phyloP scores from a whole-genome alignment of 1,140 invertebrate species.

The Neomicropteryx cornuta region DNA sequence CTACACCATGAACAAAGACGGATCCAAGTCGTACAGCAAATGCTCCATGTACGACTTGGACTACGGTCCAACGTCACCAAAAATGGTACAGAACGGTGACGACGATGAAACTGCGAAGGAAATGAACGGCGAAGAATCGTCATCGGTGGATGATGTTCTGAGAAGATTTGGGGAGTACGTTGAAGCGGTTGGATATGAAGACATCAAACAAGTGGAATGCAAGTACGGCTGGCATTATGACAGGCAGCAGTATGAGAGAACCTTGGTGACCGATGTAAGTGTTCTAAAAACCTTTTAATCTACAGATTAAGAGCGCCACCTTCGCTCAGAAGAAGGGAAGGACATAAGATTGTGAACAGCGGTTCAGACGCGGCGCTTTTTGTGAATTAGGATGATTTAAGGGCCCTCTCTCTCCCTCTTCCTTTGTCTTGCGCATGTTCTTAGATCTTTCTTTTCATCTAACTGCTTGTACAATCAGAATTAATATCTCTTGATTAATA shows the following conservation, averaged over 20 bases:
- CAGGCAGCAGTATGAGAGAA: constrained; percentile 38
- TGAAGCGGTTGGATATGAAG: constrained; percentile 6
- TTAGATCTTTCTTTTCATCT: too few relatives aligned
- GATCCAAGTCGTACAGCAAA: constrained; percentile 39
- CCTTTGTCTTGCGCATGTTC: too few relatives aligned
- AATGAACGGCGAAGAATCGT: constrained; percentile 19
- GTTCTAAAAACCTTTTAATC: too few relatives aligned
- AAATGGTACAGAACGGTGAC: constrained; percentile 15
- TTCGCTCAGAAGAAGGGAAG: too few relatives aligned
- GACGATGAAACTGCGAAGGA: constrained; percentile 14
- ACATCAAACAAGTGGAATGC: constrained; percentile 21
- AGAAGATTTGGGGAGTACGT: constrained; percentile 3
- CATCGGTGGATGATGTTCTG: constrained; percentile 7
- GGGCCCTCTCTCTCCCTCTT: too few relatives aligned
- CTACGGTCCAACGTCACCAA: constrained; percentile 22
- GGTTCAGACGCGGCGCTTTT: too few relatives aligned
- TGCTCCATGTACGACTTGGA: constrained; percentile 66
- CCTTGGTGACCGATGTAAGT: constrained; percentile 46
- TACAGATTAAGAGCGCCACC: too few relatives aligned
- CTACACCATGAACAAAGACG: constrained; percentile 27
- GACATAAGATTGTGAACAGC: too few relatives aligned
- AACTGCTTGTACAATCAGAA: too few relatives aligned
- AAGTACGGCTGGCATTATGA: constrained; percentile 43
- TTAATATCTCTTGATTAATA: too few relatives aligned
- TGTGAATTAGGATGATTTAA: too few relatives aligned